Evolutionary conservation across 35 echinoderm and acorn worm species (phyloP), one percentile per base, ranked within the genome.

Genomic region (Hemicentrotus pulcherrimus): DNA sequence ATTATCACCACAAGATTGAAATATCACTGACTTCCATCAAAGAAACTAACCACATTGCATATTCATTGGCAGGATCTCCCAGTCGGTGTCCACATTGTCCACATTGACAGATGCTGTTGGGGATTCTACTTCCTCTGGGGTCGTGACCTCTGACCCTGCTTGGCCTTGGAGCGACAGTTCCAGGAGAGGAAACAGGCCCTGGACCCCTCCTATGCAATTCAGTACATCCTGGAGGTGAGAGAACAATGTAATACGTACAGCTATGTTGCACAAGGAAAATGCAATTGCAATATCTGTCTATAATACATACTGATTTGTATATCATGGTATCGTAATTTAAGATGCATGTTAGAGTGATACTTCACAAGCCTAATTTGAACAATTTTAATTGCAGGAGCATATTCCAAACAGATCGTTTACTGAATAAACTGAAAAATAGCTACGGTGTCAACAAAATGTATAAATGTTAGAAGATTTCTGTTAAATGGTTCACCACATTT

Each of bases 201-300:
- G 97, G 15, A 99, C 94, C 10, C 98, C 98, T 61, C 98, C 98
- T 41, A 99, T 99, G 52, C 97, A 97, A 95, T 99, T 99, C 35
- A 99, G 95, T 46, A 99, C 97, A 58, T 99, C 98, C 98, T 99
- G 94, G n/a, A 55, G 55, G 48, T 91, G 31, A 86, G 86, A 32
- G 46, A n/a, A n/a, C n/a, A 4, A 94, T 71, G 85, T 71, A 78
- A 28, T 85, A 95, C 11, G 50, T 95, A 19, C 16, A 47, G 8
- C 8, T 48, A 16, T 30, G 1, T 94, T n/a, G 65, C 65, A 28
- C 35, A n/a, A n/a, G 24, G 48, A 70, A 22, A 24, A 24, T 70
- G 24, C 24, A 18, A 70, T 9, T 24, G 46, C 88, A 91, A 70
- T 1, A 70, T 70, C 22, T n/a, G n/a, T 18, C 15, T n/a, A 70